phyloP scores from a whole-genome alignment of 2,888 invertebrate genomes.

The Hyles lineata region DNA sequence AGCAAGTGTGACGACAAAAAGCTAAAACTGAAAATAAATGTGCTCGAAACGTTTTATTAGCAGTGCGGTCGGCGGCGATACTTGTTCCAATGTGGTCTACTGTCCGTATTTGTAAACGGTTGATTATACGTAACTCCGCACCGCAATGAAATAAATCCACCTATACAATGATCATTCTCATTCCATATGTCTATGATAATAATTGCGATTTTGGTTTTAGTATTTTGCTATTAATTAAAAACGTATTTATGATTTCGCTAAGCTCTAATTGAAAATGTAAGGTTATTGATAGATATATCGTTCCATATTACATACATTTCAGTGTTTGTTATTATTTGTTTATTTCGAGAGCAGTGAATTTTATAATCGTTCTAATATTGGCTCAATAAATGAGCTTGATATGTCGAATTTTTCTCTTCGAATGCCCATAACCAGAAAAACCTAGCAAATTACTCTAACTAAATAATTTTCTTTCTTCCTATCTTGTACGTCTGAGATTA shows the following conservation, averaged over 20 bases:
- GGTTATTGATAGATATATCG: not conserved
- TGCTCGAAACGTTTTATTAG: conserved; percentile 69
- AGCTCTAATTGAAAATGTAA: not conserved
- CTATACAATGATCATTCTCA: conserved; percentile 17
- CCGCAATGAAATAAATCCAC: conserved; percentile 33
- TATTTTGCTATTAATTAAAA: conserved; percentile 5
- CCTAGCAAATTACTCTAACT: no score
- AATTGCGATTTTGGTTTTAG: conserved; percentile 3
- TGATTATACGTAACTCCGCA: conserved; percentile 55
- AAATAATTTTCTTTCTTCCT: no score
- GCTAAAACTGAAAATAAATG: conserved; percentile 71
- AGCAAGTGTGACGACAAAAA: conserved; percentile 70
- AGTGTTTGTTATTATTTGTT: not conserved
- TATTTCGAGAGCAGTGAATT: no score
- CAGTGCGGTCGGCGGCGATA: conserved; percentile 54
- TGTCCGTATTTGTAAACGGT: conserved; percentile 67
- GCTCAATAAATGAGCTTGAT: no score
- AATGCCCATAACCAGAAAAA: no score
- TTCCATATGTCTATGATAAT: conserved; percentile 10
- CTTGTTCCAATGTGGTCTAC: conserved; percentile 58
- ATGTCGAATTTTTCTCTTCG: no score
- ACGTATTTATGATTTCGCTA: not conserved
- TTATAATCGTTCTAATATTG: no score
- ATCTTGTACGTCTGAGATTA: not conserved
- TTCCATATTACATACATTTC: not conserved